phyloP scores from a whole-genome alignment of 1,140 invertebrate species.

The Tribolium madens region DNA sequence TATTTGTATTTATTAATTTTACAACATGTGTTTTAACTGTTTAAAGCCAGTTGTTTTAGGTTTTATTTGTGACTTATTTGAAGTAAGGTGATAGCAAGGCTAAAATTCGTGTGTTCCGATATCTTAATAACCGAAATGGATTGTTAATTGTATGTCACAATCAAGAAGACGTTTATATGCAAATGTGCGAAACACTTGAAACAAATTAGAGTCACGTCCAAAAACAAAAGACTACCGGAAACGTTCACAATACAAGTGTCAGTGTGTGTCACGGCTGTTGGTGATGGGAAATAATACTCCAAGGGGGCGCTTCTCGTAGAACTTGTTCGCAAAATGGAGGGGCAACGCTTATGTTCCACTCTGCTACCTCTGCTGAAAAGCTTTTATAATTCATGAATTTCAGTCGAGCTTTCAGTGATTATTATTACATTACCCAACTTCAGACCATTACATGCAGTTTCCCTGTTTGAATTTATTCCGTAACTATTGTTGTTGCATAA shows the following conservation, averaged over 20 bases:
- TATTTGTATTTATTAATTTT: too few species aligned
- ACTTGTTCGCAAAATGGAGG: slow-evolving; percentile 45
- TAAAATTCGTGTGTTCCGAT: neutral
- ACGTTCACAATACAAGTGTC: slow-evolving; percentile 56
- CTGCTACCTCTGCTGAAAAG: slow-evolving; percentile 47
- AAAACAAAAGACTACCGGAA: slow-evolving; percentile 52
- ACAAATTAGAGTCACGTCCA: slow-evolving; percentile 50
- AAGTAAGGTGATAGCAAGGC: neutral
- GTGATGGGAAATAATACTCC: slow-evolving; percentile 46
- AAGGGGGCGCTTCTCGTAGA: slow-evolving; percentile 28
- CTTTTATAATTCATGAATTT: slow-evolving; percentile 39
- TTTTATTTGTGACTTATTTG: too few species aligned
- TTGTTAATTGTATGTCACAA: slow-evolving; percentile 37
- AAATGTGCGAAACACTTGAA: slow-evolving; percentile 45
- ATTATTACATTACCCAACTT: slow-evolving; percentile 38
- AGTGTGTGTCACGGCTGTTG: slow-evolving; percentile 53
- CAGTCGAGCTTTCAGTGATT: slow-evolving; percentile 22
- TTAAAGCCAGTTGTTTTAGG: too few species aligned
- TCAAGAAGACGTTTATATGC: slow-evolving; percentile 37
- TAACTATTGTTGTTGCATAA: slow-evolving; percentile 31
- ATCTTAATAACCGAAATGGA: slow-evolving; percentile 13
- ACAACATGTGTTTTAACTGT: too few species aligned
- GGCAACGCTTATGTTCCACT: slow-evolving; percentile 48
- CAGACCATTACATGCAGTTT: slow-evolving; percentile 29
- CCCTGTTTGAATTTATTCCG: slow-evolving; percentile 16